These are phyloP conservation scores for Tenthredo amoena DNA, from an alignment of 2,888 invertebrate species.

Conservation along the genomic window DNA sequence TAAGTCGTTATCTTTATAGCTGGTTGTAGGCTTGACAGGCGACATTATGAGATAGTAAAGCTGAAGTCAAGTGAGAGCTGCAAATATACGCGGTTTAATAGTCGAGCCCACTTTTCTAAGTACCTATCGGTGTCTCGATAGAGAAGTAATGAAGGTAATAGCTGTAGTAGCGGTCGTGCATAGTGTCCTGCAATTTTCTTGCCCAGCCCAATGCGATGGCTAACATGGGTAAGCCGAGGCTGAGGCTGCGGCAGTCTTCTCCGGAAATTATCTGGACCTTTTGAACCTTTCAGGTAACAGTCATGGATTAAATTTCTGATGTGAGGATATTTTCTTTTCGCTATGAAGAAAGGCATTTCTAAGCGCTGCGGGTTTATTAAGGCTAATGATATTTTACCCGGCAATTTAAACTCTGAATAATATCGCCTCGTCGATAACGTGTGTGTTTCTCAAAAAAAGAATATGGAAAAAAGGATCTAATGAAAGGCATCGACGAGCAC, in stretches of 20 bases:
- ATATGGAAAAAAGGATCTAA: background rate
- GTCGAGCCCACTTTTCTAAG: background rate
- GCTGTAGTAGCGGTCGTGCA: background rate
- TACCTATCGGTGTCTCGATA: background rate
- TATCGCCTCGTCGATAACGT: background rate
- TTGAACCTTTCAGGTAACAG: slow-evolving; percentile 11
- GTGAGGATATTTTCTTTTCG: background rate
- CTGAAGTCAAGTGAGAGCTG: slow-evolving; percentile 5
- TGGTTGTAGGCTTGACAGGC: background rate
- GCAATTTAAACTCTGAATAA: background rate
- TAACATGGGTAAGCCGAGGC: background rate
- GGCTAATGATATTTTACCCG: slow-evolving; percentile 11
- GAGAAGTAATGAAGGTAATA: slow-evolving; percentile 22
- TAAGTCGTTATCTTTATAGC: background rate
- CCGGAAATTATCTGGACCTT: slow-evolving; percentile 25
- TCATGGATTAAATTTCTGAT: background rate
- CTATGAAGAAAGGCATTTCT: slow-evolving; percentile 11
- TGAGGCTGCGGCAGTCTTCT: background rate
- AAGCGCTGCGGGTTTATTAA: background rate
- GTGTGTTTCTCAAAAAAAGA: background rate
- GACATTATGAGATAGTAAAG: background rate
- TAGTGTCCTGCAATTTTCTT: slow-evolving; percentile 10
- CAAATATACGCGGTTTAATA: background rate
- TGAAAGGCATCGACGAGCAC: background rate
- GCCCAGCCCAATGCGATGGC: background rate